These are phyloP conservation scores for Stenotaenia linearis DNA, from an alignment of 2,888 invertebrate species.

Conservation along the genomic window DNA sequence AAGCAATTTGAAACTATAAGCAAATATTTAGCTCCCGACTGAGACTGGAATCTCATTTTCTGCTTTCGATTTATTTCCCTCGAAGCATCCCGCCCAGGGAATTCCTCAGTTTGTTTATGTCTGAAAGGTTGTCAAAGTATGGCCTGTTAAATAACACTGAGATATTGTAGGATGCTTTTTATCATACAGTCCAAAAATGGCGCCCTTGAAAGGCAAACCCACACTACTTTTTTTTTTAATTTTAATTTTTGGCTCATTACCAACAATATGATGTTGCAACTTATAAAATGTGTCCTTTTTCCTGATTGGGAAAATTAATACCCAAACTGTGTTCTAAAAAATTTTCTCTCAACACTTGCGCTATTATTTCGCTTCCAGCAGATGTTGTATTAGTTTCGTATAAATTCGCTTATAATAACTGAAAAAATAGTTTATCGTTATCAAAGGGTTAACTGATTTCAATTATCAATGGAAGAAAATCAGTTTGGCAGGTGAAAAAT, in stretches of 20 bases:
- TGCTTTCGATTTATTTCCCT: not conserved
- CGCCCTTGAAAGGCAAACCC: not conserved
- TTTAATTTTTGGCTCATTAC: not conserved
- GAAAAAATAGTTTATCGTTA: not conserved
- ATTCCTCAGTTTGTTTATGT: not conserved
- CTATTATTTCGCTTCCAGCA: not conserved
- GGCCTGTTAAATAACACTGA: not conserved
- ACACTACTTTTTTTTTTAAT: not conserved
- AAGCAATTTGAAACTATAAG: not conserved
- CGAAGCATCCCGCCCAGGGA: not conserved
- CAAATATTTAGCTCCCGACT: not conserved
- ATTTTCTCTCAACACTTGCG: not conserved
- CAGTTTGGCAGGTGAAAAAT: not conserved
- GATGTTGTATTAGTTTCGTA: not conserved
- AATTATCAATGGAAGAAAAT: not conserved
- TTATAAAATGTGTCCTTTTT: not conserved
- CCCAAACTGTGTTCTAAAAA: not conserved
- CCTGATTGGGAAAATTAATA: slow-evolving; percentile 8
- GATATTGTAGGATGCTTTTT: not conserved
- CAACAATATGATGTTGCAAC: not conserved
- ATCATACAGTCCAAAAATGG: not conserved
- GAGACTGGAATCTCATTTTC: slow-evolving; percentile 5
- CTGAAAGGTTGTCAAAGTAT: not conserved
- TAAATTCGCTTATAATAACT: not conserved
- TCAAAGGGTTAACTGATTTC: not conserved